phyloP scores from a whole-genome alignment of 2,888 invertebrate genomes.

The Norana najaformis region DNA sequence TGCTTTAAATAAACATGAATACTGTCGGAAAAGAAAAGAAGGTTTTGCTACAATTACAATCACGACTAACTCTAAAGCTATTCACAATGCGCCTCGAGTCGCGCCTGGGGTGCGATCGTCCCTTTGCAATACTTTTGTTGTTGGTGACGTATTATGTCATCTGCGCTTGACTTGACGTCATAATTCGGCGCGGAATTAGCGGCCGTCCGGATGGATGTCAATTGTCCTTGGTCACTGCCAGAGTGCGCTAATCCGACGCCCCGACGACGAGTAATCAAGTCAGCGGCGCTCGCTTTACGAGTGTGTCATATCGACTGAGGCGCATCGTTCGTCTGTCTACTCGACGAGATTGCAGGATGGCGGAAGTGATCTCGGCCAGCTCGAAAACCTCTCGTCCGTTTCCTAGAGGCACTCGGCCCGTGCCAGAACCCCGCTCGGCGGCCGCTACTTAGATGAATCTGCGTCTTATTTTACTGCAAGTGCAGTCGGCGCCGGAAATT shows the following conservation, averaged over 20 bases:
- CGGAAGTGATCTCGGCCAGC: constrained; percentile 7
- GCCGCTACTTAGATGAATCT: not conserved
- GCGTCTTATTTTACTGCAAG: not conserved
- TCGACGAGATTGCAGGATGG: not conserved
- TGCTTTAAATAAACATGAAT: not conserved
- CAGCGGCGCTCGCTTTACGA: not conserved
- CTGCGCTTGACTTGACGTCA: constrained; percentile 13
- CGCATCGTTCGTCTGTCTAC: not conserved
- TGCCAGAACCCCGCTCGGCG: not conserved
- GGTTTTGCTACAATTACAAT: not conserved
- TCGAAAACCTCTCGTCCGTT: constrained; percentile 10
- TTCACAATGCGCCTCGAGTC: not conserved
- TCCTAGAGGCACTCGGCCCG: not conserved
- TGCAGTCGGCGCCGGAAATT: not conserved
- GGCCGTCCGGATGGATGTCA: not conserved
- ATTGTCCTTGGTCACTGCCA: constrained; percentile 6
- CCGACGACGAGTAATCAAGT: constrained; percentile 13
- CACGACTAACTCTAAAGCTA: not conserved
- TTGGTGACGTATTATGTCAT: constrained; percentile 5
- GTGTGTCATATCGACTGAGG: not conserved
- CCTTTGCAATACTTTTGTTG: not conserved
- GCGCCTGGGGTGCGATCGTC: not conserved
- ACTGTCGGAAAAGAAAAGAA: not conserved
- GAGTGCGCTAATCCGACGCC: constrained; percentile 20
- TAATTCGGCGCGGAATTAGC: constrained; percentile 21